Evolutionary conservation across 92 coral and sea anemone genomes (phyloP).

Genomic region (Siderastrea radians): DNA sequence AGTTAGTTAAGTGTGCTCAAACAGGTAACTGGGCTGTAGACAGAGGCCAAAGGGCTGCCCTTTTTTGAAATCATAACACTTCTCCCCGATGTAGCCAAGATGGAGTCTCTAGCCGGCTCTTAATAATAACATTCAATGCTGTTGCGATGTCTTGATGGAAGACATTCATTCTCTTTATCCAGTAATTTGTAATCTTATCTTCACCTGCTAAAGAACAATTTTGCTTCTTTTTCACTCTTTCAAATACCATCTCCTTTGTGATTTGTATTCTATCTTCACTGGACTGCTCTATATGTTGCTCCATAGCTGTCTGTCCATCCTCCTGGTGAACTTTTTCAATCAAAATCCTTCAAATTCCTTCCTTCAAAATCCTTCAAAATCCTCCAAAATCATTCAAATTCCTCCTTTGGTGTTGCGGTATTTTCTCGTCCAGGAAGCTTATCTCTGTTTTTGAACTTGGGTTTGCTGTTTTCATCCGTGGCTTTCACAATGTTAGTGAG

Average conservation of each 20-base stretch:
- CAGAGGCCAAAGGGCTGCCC: slow-evolving; percentile 26
- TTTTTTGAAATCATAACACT: slow-evolving; percentile 30
- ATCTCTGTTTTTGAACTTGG: too few relatives aligned
- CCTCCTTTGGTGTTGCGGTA: slow-evolving; percentile 21
- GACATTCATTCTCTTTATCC: slow-evolving; percentile 33
- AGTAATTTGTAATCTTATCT: slow-evolving; percentile 35
- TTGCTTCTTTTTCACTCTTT: slow-evolving; percentile 26
- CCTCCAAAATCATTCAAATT: slow-evolving; percentile 45
- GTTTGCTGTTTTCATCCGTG: too few relatives aligned
- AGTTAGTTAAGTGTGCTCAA: background rate
- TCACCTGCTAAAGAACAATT: slow-evolving; percentile 40
- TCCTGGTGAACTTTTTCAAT: slow-evolving; percentile 13
- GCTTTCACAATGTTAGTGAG: too few relatives aligned
- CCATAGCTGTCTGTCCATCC: slow-evolving; percentile 25
- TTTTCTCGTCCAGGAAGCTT: background rate
- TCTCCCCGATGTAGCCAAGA: slow-evolving; percentile 47
- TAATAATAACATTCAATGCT: slow-evolving; percentile 27
- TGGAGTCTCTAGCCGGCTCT: slow-evolving; percentile 25
- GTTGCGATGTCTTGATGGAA: slow-evolving; percentile 32
- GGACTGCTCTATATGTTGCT: slow-evolving; percentile 28
- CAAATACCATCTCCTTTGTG: slow-evolving; percentile 23
- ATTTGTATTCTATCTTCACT: slow-evolving; percentile 10
- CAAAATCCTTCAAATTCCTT: slow-evolving; percentile 46
- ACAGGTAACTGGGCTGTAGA: slow-evolving; percentile 28
- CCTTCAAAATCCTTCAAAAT: slow-evolving; percentile 48